Evolutionary conservation across 2,113 vertebrate species (phyloP), one percentile per base, ranked within the genome.

Genomic region (Crotalus horridus): DNA sequence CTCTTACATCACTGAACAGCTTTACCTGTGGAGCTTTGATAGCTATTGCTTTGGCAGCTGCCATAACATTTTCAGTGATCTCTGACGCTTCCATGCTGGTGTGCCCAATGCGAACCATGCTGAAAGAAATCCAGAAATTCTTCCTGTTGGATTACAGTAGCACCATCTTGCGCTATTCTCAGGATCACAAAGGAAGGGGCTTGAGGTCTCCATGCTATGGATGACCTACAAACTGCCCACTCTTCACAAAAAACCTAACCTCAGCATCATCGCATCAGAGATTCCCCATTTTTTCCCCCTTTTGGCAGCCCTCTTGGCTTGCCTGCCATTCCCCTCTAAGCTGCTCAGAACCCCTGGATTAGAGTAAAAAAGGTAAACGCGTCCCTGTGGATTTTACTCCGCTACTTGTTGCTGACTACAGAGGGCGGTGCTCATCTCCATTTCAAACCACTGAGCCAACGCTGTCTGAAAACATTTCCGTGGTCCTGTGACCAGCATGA

Each of bases 31-130:
- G 96, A 13, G 98, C 94, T 95, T 99, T 98, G 81, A 93, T 17
- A 12, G 95, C 95, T 85, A 98, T 95, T 0, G 97, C 97, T 56
- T 94, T 51, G 48, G 98, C 96, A 3, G 97, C 97, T 17, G 97
- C 97, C 29, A 96, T 85, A 1, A 98, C 91, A 51, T 99, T 99
- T 55, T 98, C 98, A 0, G 97, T 74, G 88, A 99, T 95, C 87
- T 98, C 96, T 0, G 98, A 97, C 39, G 96, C 95, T 0, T 97
- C 96, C 99, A 99, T 98, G 61, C 95, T 97, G 0, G 98, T 98
- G 96, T 98, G 98, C 89, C 97, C 98, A 51, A 99, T 89, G n/a
- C 95, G 97, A 2, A 96, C 94, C 95, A 98, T 97, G 92, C 99
- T 99, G 95, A 90, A 96, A 97, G 24, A 88, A 91, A 81, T 21